A percentile compares a stretch with the other conserved stretches of the same genome.
These are phyloP conservation scores for Phalacrocorax pelagicus DNA, from an alignment of 2,113 vertebrate genomes.

Conservation along the genomic window DNA sequence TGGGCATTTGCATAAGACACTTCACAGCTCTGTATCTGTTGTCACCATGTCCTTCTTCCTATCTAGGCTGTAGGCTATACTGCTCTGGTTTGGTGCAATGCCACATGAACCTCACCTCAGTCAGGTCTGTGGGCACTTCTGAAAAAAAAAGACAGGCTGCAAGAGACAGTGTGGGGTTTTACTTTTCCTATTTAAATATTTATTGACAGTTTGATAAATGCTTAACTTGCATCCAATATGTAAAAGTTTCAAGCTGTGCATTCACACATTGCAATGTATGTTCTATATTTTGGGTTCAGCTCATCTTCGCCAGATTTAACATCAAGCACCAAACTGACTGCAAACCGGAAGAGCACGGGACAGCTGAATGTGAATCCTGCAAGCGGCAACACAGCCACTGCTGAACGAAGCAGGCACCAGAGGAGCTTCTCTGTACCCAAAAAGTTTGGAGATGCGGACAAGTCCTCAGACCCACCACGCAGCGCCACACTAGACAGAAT, in stretches of 20 bases:
- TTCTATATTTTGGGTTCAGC: constrained; percentile 54
- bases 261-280: not conserved
- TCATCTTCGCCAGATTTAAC: constrained; percentile 93
- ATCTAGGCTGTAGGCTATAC: not conserved
- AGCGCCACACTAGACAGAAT: constrained; percentile 96
- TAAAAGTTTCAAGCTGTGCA: not conserved
- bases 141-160: not conserved
- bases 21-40: not conserved
- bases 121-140: not conserved
- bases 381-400: constrained; percentile 76
- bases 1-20: not conserved
- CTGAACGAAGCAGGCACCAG: constrained; percentile 89
- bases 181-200: not conserved
- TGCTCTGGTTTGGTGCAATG: not conserved
- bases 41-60: not conserved
- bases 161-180: not conserved
- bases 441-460: constrained; percentile 93
- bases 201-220: not conserved
- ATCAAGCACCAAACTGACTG: constrained; percentile 87
- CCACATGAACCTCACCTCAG: not conserved
- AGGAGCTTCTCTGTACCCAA: constrained; percentile 98
- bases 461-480: constrained; percentile 87
- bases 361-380: constrained; percentile 88
- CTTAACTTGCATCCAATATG: not conserved
- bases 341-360: constrained; percentile 94